Evolutionary conservation across 2,113 vertebrate genomes (phyloP).

Genomic region (Solea solea): DNA sequence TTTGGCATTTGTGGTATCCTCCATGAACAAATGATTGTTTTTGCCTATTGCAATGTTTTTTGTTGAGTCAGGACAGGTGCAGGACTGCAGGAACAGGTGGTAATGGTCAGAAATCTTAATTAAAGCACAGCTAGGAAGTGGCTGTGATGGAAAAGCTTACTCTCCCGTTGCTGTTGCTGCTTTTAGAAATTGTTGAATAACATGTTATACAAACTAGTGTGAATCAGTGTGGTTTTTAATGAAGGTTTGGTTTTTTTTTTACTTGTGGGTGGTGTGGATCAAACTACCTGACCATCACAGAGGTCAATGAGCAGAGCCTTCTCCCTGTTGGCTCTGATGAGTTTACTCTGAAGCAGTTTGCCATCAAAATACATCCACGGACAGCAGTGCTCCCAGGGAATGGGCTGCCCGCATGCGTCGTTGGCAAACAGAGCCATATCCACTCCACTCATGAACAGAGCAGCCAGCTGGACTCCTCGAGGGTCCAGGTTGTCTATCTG

Average conservation of each 20-base stretch:
- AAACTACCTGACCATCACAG: constrained; percentile 96
- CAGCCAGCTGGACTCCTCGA: constrained; percentile 92
- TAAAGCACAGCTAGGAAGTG: too few relatives aligned
- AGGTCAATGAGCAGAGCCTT: constrained; percentile 97
- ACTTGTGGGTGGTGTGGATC: background rate
- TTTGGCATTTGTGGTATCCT: too few relatives aligned
- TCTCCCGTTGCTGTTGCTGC: too few relatives aligned
- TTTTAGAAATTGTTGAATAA: too few relatives aligned
- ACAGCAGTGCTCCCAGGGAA: constrained; percentile 97
- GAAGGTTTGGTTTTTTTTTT: background rate
- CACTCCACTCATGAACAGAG: constrained; percentile 95
- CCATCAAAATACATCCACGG: constrained; percentile 99
- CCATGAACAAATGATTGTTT: too few relatives aligned
- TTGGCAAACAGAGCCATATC: constrained; percentile 97
- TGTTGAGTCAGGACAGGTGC: too few relatives aligned
- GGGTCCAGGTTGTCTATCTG: constrained; percentile 96
- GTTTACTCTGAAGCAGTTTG: constrained; percentile 95
- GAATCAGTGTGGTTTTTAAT: background rate
- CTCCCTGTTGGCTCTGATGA: constrained; percentile 91
- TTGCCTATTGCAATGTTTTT: too few relatives aligned
- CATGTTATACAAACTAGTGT: too few relatives aligned
- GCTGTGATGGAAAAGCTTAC: too few relatives aligned
- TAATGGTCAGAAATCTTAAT: too few relatives aligned
- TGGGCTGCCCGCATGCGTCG: constrained; percentile 91
- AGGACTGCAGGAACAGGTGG: too few relatives aligned